Conservation (phyloP, 35 echinoderm and acorn worm genomes). For the Amphiura filiformis region DNA sequence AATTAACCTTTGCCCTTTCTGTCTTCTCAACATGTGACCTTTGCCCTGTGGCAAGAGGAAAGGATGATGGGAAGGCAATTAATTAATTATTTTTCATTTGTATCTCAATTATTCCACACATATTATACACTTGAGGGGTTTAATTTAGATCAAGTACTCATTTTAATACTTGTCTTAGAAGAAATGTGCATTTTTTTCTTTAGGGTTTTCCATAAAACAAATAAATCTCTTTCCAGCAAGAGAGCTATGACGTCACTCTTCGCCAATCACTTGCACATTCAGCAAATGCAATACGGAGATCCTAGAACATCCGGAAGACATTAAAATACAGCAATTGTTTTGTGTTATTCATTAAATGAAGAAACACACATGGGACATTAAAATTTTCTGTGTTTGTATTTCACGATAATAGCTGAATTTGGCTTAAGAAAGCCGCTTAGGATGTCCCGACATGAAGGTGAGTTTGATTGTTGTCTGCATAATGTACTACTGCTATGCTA, state of each 20-base stretch:
- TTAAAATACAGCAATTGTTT: not conserved
- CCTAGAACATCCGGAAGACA: not conserved
- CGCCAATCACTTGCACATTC: not conserved
- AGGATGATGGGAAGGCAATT: not conserved
- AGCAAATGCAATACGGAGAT: not conserved
- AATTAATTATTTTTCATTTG: not conserved
- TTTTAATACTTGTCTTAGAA: too few relatives aligned
- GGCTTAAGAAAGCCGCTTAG: conserved; percentile 15
- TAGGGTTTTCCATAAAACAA: too few relatives aligned
- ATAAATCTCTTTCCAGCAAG: not conserved
- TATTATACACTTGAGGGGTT: too few relatives aligned
- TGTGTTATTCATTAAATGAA: not conserved
- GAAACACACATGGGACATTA: not conserved
- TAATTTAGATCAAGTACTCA: too few relatives aligned
- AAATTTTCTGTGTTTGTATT: not conserved
- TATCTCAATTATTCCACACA: too few relatives aligned
- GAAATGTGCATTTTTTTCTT: too few relatives aligned
- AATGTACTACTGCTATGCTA: too few relatives aligned
- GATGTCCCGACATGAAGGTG: conserved; percentile 94
- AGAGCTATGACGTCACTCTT: not conserved
- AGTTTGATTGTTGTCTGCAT: too few relatives aligned
- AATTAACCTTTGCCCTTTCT: not conserved
- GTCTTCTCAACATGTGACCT: not conserved
- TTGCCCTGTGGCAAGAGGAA: not conserved
- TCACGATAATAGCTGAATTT: not conserved